Evolutionary conservation across 2,888 invertebrate genomes (phyloP).

Genomic region (Aquatica leii): DNA sequence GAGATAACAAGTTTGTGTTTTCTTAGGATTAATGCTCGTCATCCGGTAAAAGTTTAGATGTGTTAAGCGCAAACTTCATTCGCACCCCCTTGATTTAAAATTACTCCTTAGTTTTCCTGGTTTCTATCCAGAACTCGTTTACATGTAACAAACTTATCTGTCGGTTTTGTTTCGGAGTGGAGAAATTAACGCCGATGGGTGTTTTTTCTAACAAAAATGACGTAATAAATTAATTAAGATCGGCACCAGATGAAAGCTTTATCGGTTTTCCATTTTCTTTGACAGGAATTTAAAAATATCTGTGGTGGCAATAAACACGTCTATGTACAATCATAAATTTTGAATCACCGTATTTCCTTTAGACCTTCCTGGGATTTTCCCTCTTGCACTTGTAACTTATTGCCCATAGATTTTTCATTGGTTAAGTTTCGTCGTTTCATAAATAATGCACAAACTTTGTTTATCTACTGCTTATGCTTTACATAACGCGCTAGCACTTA

Average conservation of each 20-base stretch:
- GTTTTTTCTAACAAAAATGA: background rate
- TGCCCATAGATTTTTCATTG: conserved; percentile 32
- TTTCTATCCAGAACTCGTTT: conserved; percentile 36
- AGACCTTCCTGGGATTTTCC: conserved; percentile 24
- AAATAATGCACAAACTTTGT: conserved; percentile 32
- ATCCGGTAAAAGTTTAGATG: conserved; percentile 36
- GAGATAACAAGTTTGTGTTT: conserved; percentile 39
- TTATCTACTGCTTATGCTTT: conserved; percentile 29
- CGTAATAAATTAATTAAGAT: conserved; percentile 23
- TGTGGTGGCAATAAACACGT: conserved; percentile 15
- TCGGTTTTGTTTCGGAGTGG: conserved; percentile 19
- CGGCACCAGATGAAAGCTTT: background rate
- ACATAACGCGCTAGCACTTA: background rate
- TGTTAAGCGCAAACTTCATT: conserved; percentile 37
- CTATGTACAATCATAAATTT: conserved; percentile 26
- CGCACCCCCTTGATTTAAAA: conserved; percentile 36
- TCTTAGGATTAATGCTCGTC: conserved; percentile 38
- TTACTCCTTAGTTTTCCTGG: conserved; percentile 30
- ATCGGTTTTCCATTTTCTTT: background rate
- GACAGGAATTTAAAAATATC: conserved; percentile 21
- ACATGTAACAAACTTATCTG: conserved; percentile 31
- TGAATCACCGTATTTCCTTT: conserved; percentile 27
- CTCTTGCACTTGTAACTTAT: conserved; percentile 31
- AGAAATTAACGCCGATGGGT: conserved; percentile 21
- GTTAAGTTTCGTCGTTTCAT: conserved; percentile 22